Evolutionary conservation across 2,888 invertebrate species (phyloP).

Genomic region (Papilio protenor): DNA sequence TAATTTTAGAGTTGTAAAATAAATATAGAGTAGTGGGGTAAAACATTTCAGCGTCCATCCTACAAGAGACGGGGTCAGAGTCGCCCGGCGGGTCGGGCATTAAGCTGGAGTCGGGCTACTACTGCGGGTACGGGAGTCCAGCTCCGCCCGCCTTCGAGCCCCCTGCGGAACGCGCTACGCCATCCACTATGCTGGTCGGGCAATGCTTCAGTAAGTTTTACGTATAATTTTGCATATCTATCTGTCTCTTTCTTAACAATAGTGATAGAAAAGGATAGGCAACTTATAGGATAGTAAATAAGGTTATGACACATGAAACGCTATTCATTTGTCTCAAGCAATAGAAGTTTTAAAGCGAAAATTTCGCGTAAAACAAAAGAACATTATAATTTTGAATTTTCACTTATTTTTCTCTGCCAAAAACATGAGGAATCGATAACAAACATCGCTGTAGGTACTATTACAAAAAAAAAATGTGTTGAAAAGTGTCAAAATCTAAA

Average conservation of each 20-base stretch:
- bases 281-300: not conserved
- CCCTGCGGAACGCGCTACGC: slow-evolving; percentile 81
- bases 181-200: slow-evolving; percentile 89
- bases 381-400: not conserved
- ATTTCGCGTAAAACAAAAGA: no score
- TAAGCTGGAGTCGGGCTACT: slow-evolving; percentile 80
- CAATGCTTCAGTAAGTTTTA: slow-evolving; percentile 90
- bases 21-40: not conserved
- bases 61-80: slow-evolving; percentile 93
- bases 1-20: not conserved
- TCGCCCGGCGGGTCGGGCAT: slow-evolving; percentile 80
- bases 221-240: not conserved
- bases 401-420: not conserved
- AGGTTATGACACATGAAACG: not conserved
- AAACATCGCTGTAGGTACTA: no score
- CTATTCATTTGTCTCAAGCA: no score
- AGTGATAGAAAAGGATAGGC: not conserved
- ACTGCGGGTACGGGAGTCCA: slow-evolving; percentile 81
- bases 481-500: slow-evolving; percentile 48
- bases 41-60: slow-evolving; percentile 91
- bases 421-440: not conserved
- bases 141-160: slow-evolving; percentile 77
- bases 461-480: slow-evolving; percentile 18
- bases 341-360: no score
- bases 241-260: not conserved